Evolutionary conservation across 1,140 invertebrate genomes (phyloP).

Genomic region (Streblospio benedicti): DNA sequence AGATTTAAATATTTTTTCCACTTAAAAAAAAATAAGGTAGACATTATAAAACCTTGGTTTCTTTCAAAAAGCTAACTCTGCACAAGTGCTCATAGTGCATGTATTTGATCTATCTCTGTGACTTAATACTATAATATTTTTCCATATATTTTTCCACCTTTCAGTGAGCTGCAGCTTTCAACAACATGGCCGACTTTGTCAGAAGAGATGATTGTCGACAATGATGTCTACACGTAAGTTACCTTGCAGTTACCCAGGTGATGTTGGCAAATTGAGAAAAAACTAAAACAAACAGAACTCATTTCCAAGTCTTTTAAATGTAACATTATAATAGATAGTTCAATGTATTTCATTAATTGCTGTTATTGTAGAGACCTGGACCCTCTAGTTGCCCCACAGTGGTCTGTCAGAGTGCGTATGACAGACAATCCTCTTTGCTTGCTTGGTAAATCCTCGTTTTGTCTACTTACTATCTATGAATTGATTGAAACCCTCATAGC

Average conservation of each 20-base stretch:
- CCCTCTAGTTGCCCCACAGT: slow-evolving; percentile 72
- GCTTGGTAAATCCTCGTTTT: slow-evolving; percentile 30
- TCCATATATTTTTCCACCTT: slow-evolving; percentile 41
- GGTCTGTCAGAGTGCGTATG: slow-evolving; percentile 51
- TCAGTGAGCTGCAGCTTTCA: slow-evolving; percentile 65
- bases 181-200: slow-evolving; percentile 79
- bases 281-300: neutral
- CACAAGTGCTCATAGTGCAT: no score
- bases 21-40: no score
- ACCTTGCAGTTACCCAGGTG: neutral
- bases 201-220: slow-evolving; percentile 80
- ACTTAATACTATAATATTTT: no score
- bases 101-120: no score
- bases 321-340: neutral
- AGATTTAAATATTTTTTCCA: no score
- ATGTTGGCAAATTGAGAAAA: neutral
- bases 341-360: neutral
- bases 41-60: no score
- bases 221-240: slow-evolving; percentile 59
- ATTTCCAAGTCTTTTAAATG: neutral
- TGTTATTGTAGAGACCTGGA: slow-evolving; percentile 63
- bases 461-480: neutral
- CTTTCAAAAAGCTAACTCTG: no score
- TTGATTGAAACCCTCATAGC: neutral
- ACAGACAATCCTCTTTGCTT: slow-evolving; percentile 45